Evolutionary conservation across 2,888 invertebrate species (phyloP), one percentile per base, ranked within the genome.

Genomic region (Cerastis leucographa): DNA sequence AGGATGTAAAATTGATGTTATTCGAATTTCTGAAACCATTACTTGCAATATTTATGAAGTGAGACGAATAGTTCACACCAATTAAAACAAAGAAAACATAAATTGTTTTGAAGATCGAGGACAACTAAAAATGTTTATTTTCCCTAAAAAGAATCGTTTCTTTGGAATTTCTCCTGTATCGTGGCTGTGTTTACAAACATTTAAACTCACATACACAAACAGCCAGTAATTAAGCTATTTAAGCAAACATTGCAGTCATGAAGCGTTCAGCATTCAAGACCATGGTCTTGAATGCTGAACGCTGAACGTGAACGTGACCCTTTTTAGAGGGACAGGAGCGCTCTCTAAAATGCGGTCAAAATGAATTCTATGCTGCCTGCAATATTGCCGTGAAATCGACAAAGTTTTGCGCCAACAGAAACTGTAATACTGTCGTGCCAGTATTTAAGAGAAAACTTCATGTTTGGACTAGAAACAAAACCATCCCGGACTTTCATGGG

Each of bases 11-110:
- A 75, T 65, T 14, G 25, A 64, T 68, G 14, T 35, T 66, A 9
- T 62, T 29, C 14, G 0, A 62, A 49, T 70, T 80, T 80, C 51
- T 46, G 71, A 74, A 74, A 79, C 64, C 19, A 78, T 71, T n/a
- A 51, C 11, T 29, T 59, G 1, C 8, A 49, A 19, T 40, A 19
- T 76, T 51, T 54, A 29, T 25, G 65, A 71, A 35, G n/a, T 40
- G 1, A 61, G 0, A 4, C 22, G 11, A 54, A 46, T 4, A 7
- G n/a, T 49, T 61, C 49, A 69, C 54, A 80, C 35, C 61, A 74
- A 68, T 80, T 68, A 80, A 70, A 71, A 29, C 7, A 19, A 3
- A 0, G 2, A 35, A 29, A 19, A n/a, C 29, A 25, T 12, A 35
- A 35, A 12, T 54, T 42, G n/a, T 66, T 61, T 14, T 46, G 35